A percentile compares a stretch with the other conserved stretches of the same genome.
Conservation (phyloP, 2,113 vertebrate species). For the Phalacrocorax brasilianus region DNA sequence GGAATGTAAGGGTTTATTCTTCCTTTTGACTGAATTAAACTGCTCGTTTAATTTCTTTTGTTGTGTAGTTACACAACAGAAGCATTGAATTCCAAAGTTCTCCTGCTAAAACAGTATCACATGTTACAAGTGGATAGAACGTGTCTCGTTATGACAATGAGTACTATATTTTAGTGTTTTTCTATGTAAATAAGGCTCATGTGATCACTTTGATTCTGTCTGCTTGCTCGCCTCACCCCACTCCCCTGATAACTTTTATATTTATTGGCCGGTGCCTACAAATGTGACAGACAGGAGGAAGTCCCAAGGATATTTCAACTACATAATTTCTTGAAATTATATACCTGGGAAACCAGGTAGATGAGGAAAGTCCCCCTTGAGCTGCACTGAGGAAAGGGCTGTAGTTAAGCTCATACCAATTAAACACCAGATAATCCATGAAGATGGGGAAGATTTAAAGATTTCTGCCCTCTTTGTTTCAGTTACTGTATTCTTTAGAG, state of each 20-base stretch:
- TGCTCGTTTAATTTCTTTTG: background rate
- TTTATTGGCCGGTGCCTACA: background rate
- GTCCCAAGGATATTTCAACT: background rate
- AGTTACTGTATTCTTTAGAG: background rate
- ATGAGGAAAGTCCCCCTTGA: background rate
- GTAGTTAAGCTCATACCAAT: background rate
- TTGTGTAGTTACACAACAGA: background rate
- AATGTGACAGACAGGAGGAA: background rate
- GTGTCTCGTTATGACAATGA: background rate
- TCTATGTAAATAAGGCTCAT: background rate
- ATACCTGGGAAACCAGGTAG: background rate
- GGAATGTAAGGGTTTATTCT: background rate
- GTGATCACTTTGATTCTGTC: background rate
- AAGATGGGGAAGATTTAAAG: background rate
- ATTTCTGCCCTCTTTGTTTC: background rate
- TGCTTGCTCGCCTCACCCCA: background rate
- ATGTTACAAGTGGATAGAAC: background rate
- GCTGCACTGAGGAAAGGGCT: background rate
- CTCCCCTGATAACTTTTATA: background rate
- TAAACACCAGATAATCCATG: background rate
- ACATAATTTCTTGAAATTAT: background rate
- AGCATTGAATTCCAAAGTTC: background rate
- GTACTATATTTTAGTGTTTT: background rate
- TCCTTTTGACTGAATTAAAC: background rate
- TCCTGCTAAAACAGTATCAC: background rate